Conservation (phyloP, 2,888 invertebrate genomes). For the Steinernema carpocapsae region DNA sequence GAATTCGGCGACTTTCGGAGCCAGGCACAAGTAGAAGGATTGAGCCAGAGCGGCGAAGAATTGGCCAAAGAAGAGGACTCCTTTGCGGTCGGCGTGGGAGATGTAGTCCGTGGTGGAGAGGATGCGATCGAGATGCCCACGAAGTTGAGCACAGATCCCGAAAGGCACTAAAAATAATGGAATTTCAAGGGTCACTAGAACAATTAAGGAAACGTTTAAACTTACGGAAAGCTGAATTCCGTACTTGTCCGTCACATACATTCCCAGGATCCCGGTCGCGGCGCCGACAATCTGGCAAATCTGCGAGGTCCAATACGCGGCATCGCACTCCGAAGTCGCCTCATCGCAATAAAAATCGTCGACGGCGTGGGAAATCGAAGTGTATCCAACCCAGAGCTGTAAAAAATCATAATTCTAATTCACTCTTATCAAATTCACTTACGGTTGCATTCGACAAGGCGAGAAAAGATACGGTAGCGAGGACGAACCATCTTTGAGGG, state of each 20-base stretch:
- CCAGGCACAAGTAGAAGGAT: constrained; percentile 64
- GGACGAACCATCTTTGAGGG: constrained; percentile 57
- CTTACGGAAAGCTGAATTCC: constrained; percentile 62
- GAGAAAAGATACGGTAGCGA: constrained; percentile 57
- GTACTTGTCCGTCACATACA: constrained; percentile 67
- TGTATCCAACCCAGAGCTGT: constrained; percentile 63
- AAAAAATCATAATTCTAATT: background rate
- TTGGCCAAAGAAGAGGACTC: constrained; percentile 48
- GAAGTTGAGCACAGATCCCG: constrained; percentile 48
- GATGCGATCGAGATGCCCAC: constrained; percentile 41
- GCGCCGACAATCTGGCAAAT: constrained; percentile 65
- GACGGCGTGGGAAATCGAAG: constrained; percentile 53
- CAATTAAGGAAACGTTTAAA: constrained; percentile 1
- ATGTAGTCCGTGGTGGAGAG: constrained; percentile 18
- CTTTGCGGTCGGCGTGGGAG: background rate
- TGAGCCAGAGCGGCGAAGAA: constrained; percentile 60
- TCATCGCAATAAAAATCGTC: constrained; percentile 55
- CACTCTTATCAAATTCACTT: constrained; percentile 36
- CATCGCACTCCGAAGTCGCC: constrained; percentile 46
- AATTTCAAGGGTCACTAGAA: too few relatives aligned
- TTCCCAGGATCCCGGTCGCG: constrained; percentile 61
- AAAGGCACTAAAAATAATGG: constrained; percentile 43
- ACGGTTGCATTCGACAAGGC: constrained; percentile 65
- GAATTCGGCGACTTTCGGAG: constrained; percentile 64
- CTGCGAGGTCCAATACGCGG: constrained; percentile 56